These are phyloP conservation scores for Cephalopachus bancanus DNA, from an alignment of 2,797 vertebrate genomes.

Conservation along the genomic window DNA sequence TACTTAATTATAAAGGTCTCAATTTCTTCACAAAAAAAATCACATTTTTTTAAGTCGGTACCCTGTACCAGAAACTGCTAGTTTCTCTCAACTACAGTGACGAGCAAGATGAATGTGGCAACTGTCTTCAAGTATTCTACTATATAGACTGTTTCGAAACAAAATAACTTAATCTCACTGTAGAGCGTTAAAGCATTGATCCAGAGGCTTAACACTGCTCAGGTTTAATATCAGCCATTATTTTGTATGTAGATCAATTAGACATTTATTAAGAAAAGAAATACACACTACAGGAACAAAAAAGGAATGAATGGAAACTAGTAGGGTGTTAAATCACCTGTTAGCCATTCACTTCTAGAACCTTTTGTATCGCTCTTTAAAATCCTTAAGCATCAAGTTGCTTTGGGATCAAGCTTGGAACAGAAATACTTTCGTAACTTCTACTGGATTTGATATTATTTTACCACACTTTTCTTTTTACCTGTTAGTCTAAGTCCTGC, in stretches of 20 bases:
- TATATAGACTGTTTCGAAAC: background rate
- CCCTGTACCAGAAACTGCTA: background rate
- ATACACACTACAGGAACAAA: background rate
- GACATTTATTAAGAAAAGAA: conserved; percentile 1
- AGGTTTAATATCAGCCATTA: conserved; percentile 23
- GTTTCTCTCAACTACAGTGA: background rate
- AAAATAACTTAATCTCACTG: background rate
- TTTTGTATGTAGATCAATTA: conserved; percentile 14
- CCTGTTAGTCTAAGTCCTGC: background rate
- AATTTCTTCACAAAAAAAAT: background rate
- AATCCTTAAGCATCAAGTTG: background rate
- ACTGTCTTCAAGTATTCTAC: background rate
- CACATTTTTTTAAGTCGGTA: background rate
- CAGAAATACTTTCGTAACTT: conserved; percentile 35
- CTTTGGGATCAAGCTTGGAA: conserved; percentile 14
- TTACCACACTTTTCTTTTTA: background rate
- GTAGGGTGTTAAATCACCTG: background rate
- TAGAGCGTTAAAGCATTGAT: background rate
- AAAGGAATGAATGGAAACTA: background rate
- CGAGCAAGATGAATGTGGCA: conserved; percentile 35
- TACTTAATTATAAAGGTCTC: background rate
- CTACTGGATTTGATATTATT: conserved; percentile 6
- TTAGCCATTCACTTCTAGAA: background rate
- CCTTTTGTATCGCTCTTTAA: conserved; percentile 5
- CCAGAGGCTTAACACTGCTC: background rate